Evolutionary conservation across 2,888 invertebrate genomes (phyloP), one percentile per base, ranked within the genome.

Genomic region (Yponomeuta cagnagella): DNA sequence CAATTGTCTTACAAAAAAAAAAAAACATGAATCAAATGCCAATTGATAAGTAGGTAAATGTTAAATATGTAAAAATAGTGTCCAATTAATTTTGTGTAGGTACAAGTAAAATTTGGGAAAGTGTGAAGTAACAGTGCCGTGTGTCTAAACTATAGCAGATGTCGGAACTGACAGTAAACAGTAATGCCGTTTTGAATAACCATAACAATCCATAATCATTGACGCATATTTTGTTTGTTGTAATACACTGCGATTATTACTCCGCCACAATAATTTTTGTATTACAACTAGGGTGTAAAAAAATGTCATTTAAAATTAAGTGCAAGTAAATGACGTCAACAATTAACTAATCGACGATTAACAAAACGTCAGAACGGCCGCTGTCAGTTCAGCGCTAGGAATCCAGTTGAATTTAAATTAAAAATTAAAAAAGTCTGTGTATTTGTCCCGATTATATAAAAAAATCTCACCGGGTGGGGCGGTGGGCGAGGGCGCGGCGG

Each of bases 381-480:
- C 15, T 15, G 52, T 58, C 52, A 58, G 52, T 58, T 58, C 15
- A 58, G 69, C 69, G 66, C 52, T 58, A 58, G 15, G 15, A 12
- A 58, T 58, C 15, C 15, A 15, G 33, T 43, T 48, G 23, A 12
- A 33, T 68, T n/a, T 43, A 31, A 9, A 43, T 6, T 10, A 30
- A 15, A 8, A 58, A n/a, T 48, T 43, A 69, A 52, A 52, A 67
- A 67, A 33, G 63, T 63, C 63, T 43, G 63, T 30, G 69, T 63
- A 65, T 48, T 70, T 65, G 70, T 70, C 70, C 70, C 70, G 64
- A 31, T 63, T 48, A 65, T 48, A 65, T 65, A 70, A 65, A 65
- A 70, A 70, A 65, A 63, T 75, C 87, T 93, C 92, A 95, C 95
- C 93, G 74, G 93, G 93, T 69, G 93, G 93, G 73, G 93, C 88